Conservation (phyloP, 2,797 vertebrate species). For the Eurystomus glaucurus region DNA sequence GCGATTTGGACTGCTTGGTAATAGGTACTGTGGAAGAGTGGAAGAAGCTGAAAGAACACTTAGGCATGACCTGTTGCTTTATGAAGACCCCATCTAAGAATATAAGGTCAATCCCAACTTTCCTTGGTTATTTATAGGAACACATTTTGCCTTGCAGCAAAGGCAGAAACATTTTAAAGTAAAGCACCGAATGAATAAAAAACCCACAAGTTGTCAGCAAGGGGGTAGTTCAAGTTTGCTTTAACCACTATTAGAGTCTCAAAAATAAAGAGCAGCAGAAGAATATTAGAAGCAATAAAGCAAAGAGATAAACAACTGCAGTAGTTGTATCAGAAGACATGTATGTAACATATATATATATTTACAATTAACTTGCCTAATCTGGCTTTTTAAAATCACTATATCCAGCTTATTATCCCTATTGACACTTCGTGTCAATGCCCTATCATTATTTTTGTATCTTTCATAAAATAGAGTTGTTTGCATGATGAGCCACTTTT, state of each 20-base stretch:
- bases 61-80: background rate
- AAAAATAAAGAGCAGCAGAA: background rate
- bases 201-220: background rate
- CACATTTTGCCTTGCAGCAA: background rate
- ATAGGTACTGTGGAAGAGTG: background rate
- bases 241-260: background rate
- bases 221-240: background rate
- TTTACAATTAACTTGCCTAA: background rate
- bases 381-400: background rate
- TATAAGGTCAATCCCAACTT: background rate
- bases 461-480: background rate
- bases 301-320: background rate
- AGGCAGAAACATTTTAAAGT: background rate
- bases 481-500: background rate
- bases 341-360: background rate
- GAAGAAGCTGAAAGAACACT: background rate
- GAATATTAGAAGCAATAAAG: background rate
- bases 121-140: background rate
- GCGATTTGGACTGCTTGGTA: background rate
- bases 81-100: background rate
- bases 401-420: background rate
- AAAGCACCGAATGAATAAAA: background rate
- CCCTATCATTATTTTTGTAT: background rate
- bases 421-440: background rate
- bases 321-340: background rate